Base-by-base conservation (phyloP, 1,140 invertebrate genomes). In the Trichomalopsis sarcophagae region DNA sequence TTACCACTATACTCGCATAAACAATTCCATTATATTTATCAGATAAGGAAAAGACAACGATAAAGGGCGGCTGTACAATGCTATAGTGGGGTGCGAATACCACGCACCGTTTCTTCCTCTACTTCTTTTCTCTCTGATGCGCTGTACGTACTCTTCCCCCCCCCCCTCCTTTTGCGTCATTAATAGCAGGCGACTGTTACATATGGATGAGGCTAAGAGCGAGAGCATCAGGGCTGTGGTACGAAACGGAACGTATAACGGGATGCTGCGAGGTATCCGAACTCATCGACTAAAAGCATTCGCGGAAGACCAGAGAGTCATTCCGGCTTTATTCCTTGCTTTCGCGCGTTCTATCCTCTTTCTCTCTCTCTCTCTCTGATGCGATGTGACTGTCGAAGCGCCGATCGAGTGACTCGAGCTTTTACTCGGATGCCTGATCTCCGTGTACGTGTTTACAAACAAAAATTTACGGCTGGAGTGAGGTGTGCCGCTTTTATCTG, bases 211-310 rank as follows among this genome's bases (percentile, higher is more conserved):
- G 92, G 7, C 3, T 50, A 86, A 89, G 87, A 71, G 66, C 30
- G 74, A 83, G 33, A 83, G 74, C 1, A 62, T 30, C 23, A 84
- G 82, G 69, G 87, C 88, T 87, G 89, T 88, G 87, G 87, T 86
- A 85, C 80, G 87, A 88, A 88, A 90, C 88, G 87, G 88, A 90
- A 91, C 89, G 89, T 88, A 92, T 90, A 90, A 91, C 89, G 90
- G 90, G 87, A 90, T 87, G 83, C 40, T 75, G n/a, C 36, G 36
- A 89, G 90, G 89, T 90, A 92, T 91, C 89, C 89, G 86, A 93
- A 90, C 90, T 93, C 92, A 93, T 93, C 92, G 91, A 92, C 92
- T 93, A 93, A 93, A 93, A 93, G 92, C 92, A 92, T 93, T 88
- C 89, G 90, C 89, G 89, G 84, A 90, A 91, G 88, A 90, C 88